Percentiles rank a stretch among this genome's conserved stretches.
These are phyloP conservation scores for Agrilus mali DNA, from an alignment of 2,888 invertebrate genomes.

Conservation along the genomic window DNA sequence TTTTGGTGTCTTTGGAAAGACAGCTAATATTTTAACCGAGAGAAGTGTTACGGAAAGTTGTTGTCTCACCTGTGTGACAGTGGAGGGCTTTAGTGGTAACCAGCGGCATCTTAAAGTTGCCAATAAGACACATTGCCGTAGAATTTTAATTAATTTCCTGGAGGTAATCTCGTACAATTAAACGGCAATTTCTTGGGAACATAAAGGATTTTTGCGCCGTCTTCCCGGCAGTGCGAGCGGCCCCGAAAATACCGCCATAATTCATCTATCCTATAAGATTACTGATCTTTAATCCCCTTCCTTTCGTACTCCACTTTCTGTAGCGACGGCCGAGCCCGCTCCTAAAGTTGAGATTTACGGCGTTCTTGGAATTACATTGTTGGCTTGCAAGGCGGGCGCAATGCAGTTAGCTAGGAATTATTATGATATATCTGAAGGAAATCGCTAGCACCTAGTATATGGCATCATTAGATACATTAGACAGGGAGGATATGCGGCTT, in stretches of 20 bases:
- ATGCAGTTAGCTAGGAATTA: slow-evolving; percentile 38
- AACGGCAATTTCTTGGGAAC: slow-evolving; percentile 36
- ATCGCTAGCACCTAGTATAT: slow-evolving; percentile 31
- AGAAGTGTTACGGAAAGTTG: too few species aligned
- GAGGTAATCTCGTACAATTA: slow-evolving; percentile 35
- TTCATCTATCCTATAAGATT: slow-evolving; percentile 58
- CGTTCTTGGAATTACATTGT: slow-evolving; percentile 52
- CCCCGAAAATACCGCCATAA: slow-evolving; percentile 45
- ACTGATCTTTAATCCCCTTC: slow-evolving; percentile 65
- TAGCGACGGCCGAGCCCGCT: slow-evolving; percentile 28
- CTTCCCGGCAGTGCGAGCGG: slow-evolving; percentile 24
- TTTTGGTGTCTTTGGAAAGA: too few species aligned
- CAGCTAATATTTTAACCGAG: too few species aligned
- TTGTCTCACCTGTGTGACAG: slow-evolving; percentile 10
- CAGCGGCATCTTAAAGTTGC: slow-evolving; percentile 25
- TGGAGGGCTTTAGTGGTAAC: slow-evolving; percentile 10
- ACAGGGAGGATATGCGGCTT: slow-evolving; percentile 21
- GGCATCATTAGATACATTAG: slow-evolving; percentile 28
- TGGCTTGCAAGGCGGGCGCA: slow-evolving; percentile 35
- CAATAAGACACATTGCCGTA: slow-evolving; percentile 34
- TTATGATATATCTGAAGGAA: slow-evolving; percentile 41
- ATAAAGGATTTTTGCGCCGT: slow-evolving; percentile 35
- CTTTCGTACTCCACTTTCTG: slow-evolving; percentile 39
- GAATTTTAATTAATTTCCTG: slow-evolving; percentile 38
- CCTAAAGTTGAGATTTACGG: slow-evolving; percentile 63